Evolutionary conservation across 2,888 invertebrate genomes (phyloP).

Genomic region (Lycocerus yunnanus): DNA sequence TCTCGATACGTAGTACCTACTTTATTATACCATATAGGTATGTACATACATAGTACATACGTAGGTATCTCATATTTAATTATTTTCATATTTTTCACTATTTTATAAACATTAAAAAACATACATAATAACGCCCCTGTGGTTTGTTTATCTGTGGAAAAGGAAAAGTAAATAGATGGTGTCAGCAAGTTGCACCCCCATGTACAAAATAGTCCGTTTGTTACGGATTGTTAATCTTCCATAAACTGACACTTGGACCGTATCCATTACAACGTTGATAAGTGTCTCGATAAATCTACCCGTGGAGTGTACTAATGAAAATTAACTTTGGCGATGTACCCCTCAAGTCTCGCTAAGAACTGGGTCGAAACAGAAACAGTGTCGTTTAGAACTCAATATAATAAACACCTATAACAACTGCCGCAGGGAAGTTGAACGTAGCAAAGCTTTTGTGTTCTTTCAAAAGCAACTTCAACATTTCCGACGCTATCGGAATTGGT

Average conservation of each 20-base stretch:
- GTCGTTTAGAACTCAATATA: slow-evolving; percentile 38
- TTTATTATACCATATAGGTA: too few species aligned
- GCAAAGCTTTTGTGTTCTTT: slow-evolving; percentile 23
- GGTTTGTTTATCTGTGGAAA: background rate
- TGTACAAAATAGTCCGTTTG: slow-evolving; percentile 27
- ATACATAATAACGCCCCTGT: background rate
- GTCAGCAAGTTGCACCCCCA: slow-evolving; percentile 12
- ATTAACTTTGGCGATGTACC: slow-evolving; percentile 35
- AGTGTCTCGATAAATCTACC: slow-evolving; percentile 39
- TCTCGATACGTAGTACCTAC: too few species aligned
- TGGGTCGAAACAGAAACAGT: slow-evolving; percentile 24
- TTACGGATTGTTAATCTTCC: slow-evolving; percentile 39
- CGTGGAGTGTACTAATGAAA: slow-evolving; percentile 37
- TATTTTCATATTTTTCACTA: background rate
- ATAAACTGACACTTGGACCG: slow-evolving; percentile 34
- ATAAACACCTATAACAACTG: slow-evolving; percentile 36
- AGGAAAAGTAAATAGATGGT: slow-evolving; percentile 12
- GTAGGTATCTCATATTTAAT: too few species aligned
- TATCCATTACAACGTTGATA: slow-evolving; percentile 34
- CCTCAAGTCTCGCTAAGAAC: background rate
- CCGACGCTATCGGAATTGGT: slow-evolving; percentile 26
- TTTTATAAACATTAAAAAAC: background rate
- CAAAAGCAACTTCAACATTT: slow-evolving; percentile 20
- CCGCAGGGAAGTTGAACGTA: slow-evolving; percentile 26
- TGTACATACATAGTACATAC: too few species aligned